phyloP scores from a whole-genome alignment of 2,797 vertebrate genomes.

The Phataginus tricuspis region DNA sequence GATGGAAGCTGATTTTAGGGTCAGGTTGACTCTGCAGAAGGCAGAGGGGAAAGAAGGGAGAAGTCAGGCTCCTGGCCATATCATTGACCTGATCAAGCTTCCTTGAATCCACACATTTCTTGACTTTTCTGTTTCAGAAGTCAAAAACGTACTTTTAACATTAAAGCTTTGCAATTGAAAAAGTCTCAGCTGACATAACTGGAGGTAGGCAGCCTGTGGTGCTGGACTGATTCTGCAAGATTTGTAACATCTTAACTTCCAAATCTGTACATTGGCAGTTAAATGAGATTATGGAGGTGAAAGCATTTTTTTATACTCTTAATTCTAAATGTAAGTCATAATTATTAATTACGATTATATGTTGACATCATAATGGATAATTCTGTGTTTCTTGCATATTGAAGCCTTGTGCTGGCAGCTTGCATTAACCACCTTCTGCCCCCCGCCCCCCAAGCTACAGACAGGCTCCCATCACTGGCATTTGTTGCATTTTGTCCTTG shows the following conservation, averaged over 20 bases:
- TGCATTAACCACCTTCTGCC: neutral
- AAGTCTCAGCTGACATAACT: neutral
- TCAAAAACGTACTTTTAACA: neutral
- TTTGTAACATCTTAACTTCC: neutral
- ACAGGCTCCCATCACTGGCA: neutral
- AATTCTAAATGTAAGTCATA: conserved; percentile 17
- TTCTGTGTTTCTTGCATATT: conserved; percentile 38
- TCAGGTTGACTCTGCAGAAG: neutral
- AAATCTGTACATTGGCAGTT: conserved; percentile 40
- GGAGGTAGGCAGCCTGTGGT: neutral
- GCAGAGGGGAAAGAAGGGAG: neutral
- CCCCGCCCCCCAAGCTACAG: neutral
- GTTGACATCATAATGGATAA: neutral
- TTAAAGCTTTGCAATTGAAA: neutral
- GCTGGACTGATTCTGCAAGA: neutral
- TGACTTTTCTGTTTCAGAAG: neutral
- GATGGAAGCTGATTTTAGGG: neutral
- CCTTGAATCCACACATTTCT: neutral
- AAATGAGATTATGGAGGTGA: conserved; percentile 46
- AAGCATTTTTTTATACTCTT: neutral
- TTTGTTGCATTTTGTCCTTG: neutral
- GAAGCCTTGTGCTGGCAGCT: neutral
- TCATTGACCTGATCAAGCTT: neutral
- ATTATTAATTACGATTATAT: conserved; percentile 36
- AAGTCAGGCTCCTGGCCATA: neutral